These are phyloP conservation scores for Anneissia japonica DNA, from an alignment of 35 echinoderm and acorn worm species.

Conservation along the genomic window DNA sequence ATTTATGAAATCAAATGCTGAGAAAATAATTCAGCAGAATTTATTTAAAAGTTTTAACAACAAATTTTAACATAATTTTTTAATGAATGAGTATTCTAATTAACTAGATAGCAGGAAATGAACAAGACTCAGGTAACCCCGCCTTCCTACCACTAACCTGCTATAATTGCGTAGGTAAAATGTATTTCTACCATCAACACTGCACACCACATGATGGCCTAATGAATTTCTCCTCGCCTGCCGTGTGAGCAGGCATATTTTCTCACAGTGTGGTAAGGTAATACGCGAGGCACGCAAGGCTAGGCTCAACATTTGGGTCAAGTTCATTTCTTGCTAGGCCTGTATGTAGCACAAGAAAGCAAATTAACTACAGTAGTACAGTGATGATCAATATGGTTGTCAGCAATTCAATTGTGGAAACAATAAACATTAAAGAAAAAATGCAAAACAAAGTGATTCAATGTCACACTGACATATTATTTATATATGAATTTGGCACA, in stretches of 20 bases:
- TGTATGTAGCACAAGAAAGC: background rate
- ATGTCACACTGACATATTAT: no score
- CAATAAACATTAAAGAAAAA: no score
- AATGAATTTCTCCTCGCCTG: background rate
- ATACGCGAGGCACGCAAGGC: background rate
- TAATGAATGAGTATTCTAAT: background rate
- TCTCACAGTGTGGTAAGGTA: background rate
- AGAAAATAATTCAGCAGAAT: background rate
- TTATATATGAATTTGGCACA: no score
- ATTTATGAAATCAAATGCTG: background rate
- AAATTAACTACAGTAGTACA: background rate
- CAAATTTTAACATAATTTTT: background rate
- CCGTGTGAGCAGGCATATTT: background rate
- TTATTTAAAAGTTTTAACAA: background rate
- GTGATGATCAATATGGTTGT: background rate
- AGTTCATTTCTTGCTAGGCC: background rate
- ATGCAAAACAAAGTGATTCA: no score
- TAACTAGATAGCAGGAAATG: background rate
- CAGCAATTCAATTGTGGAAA: background rate
- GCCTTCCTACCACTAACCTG: background rate
- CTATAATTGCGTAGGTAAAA: background rate
- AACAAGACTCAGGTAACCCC: background rate
- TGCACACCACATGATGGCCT: background rate
- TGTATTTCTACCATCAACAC: background rate
- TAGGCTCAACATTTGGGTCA: background rate